phyloP scores from a whole-genome alignment of 30 jellyfish, hydroid and myxozoan species.

The Catostylus mosaicus region DNA sequence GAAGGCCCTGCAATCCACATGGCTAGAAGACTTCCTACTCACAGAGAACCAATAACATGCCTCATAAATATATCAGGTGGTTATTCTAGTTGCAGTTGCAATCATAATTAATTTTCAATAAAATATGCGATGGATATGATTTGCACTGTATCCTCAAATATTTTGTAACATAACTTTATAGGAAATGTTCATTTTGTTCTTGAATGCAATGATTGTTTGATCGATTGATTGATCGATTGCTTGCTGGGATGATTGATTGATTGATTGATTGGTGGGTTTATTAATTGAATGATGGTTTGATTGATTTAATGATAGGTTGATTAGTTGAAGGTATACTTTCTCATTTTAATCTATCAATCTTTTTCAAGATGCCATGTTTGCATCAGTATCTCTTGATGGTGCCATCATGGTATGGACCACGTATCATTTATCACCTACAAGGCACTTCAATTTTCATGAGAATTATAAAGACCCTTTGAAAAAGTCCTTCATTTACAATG shows the following conservation, averaged over 20 bases:
- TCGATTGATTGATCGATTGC: not conserved
- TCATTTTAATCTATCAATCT: not conserved
- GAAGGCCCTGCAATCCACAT: constrained; percentile 38
- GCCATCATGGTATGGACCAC: constrained; percentile 88
- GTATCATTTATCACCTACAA: constrained; percentile 46
- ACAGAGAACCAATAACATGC: constrained; percentile 74
- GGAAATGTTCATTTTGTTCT: not conserved
- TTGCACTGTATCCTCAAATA: too few species aligned
- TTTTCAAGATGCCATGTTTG: constrained; percentile 87
- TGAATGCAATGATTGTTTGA: not conserved
- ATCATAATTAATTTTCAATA: not conserved
- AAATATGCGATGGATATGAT: too few species aligned
- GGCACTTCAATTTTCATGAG: constrained; percentile 73
- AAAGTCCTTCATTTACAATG: constrained; percentile 42
- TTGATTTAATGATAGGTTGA: not conserved
- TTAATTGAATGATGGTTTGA: not conserved
- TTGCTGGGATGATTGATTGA: not conserved
- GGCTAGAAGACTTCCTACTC: constrained; percentile 46
- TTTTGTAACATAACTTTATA: too few species aligned
- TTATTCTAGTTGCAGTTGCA: not conserved
- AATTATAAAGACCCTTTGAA: constrained; percentile 13
- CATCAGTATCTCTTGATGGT: constrained; percentile 88
- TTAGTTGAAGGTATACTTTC: not conserved
- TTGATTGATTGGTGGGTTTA: not conserved
- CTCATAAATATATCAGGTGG: constrained; percentile 67